phyloP scores from a whole-genome alignment of 1,140 invertebrate genomes.

The Zaprionus capensis region DNA sequence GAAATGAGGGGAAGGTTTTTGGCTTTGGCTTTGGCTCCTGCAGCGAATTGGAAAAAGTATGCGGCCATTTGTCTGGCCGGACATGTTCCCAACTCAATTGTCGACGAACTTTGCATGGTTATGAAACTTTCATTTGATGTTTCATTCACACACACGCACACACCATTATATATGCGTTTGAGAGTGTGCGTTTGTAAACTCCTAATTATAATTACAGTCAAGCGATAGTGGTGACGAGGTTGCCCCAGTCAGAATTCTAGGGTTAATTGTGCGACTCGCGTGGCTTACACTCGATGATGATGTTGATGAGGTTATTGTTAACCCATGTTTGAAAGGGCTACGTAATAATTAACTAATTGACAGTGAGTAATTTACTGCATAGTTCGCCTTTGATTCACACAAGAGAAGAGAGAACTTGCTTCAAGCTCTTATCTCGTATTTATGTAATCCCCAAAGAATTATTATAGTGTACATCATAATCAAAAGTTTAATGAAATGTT shows the following conservation, averaged over 20 bases:
- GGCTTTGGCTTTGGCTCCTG: conserved; percentile 21
- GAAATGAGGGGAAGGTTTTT: background rate
- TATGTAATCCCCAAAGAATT: background rate
- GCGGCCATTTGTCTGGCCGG: conserved; percentile 41
- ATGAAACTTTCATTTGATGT: conserved; percentile 63
- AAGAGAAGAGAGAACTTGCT: too few species aligned
- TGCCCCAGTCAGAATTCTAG: background rate
- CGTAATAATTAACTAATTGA: background rate
- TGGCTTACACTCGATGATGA: background rate
- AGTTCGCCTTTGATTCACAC: too few species aligned
- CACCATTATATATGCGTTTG: background rate
- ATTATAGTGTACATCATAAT: background rate
- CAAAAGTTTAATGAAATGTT: too few species aligned
- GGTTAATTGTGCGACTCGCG: background rate
- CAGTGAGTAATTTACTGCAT: background rate
- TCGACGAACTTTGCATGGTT: conserved; percentile 16
- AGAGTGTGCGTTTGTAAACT: background rate
- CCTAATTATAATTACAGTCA: conserved; percentile 4
- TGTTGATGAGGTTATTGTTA: background rate
- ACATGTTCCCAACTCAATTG: conserved; percentile 14
- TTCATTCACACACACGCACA: background rate
- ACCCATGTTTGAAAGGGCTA: background rate
- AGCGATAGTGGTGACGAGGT: background rate
- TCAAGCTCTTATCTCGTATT: background rate
- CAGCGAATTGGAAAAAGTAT: conserved; percentile 61